phyloP scores from a whole-genome alignment of 2,888 invertebrate genomes.

The Trypoxylon attenuatum region DNA sequence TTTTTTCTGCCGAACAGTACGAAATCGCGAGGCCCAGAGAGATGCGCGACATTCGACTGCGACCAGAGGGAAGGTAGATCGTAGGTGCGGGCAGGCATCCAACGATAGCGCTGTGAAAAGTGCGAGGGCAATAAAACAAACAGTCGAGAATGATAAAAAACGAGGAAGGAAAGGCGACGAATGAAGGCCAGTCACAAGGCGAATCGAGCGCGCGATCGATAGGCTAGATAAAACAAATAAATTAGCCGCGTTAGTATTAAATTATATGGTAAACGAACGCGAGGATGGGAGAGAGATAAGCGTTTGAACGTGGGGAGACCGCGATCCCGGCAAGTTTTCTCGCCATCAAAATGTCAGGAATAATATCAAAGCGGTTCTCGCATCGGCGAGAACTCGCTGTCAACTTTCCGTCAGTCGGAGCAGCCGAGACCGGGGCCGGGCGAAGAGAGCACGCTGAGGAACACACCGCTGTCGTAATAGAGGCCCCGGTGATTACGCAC shows the following conservation, averaged over 20 bases:
- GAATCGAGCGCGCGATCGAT: not conserved
- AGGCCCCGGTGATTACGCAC: not conserved
- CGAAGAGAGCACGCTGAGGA: too few relatives aligned
- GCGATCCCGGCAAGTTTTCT: too few relatives aligned
- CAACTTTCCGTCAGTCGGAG: constrained; percentile 14
- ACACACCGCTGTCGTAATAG: not conserved
- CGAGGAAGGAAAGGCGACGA: not conserved
- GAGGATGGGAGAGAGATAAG: too few relatives aligned
- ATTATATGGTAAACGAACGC: not conserved
- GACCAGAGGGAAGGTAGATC: too few relatives aligned
- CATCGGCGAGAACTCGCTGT: not conserved
- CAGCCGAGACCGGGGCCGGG: not conserved
- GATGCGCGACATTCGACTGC: too few relatives aligned
- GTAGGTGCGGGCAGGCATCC: too few relatives aligned
- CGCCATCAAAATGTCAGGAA: not conserved
- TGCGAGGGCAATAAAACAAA: not conserved
- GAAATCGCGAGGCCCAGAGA: too few relatives aligned
- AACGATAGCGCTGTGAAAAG: not conserved
- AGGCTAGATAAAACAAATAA: not conserved
- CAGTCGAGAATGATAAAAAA: not conserved
- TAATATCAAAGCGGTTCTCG: not conserved
- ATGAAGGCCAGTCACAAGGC: not conserved
- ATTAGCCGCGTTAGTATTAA: not conserved
- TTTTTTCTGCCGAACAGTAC: too few relatives aligned
- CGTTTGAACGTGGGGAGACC: too few relatives aligned